phyloP scores from a whole-genome alignment of 1,140 invertebrate genomes.

The Metaphire vulgaris region DNA sequence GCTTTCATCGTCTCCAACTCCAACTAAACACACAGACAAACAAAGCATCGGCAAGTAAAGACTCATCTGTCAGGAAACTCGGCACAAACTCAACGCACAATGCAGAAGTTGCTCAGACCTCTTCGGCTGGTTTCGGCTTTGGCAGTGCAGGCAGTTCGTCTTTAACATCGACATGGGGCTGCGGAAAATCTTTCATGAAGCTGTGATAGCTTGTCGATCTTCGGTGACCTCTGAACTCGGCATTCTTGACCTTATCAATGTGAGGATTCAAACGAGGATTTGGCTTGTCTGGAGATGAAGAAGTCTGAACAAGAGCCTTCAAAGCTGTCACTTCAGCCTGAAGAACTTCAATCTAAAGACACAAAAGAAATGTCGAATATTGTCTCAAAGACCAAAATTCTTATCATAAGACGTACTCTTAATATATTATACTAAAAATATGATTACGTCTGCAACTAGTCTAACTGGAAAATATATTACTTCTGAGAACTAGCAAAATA shows the following conservation, averaged over 20 bases:
- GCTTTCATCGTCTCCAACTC: constrained; percentile 60
- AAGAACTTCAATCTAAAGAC: constrained; percentile 62
- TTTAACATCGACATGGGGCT: not conserved
- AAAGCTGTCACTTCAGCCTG: constrained; percentile 73
- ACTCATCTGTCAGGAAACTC: not conserved
- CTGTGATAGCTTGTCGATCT: constrained; percentile 74
- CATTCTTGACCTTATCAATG: constrained; percentile 33
- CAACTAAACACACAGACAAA: not conserved
- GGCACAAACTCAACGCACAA: not conserved
- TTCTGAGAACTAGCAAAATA: not conserved
- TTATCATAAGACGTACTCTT: not conserved
- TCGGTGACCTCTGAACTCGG: constrained; percentile 45
- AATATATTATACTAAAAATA: no score
- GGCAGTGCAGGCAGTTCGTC: not conserved
- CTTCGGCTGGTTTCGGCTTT: not conserved
- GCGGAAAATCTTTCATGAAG: constrained; percentile 53
- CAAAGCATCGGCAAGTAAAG: not conserved
- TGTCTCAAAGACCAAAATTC: not conserved
- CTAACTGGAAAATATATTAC: not conserved
- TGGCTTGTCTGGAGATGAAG: constrained; percentile 67
- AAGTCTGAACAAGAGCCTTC: constrained; percentile 71
- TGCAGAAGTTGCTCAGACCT: not conserved
- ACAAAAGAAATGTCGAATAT: not conserved
- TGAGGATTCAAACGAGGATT: constrained; percentile 53
- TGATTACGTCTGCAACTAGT: not conserved